These are phyloP conservation scores for Probosciger aterrimus DNA, from an alignment of 2,113 vertebrate species.

Conservation along the genomic window DNA sequence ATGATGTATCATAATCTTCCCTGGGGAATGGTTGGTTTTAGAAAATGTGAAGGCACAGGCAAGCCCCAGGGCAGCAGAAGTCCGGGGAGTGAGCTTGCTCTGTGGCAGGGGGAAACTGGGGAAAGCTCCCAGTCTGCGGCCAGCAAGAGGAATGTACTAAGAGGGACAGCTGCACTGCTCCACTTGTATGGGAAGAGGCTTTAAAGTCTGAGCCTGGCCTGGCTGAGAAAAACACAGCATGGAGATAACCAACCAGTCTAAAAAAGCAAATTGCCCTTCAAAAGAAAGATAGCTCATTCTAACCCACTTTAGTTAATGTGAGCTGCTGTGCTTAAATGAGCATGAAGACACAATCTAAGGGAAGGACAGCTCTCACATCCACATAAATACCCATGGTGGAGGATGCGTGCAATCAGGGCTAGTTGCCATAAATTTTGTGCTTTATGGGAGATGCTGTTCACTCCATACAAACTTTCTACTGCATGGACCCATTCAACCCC, in stretches of 20 bases:
- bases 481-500: not conserved
- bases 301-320: not conserved
- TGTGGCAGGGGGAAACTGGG: not conserved
- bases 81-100: rapidly evolving
- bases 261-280: not conserved
- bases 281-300: not conserved
- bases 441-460: not conserved
- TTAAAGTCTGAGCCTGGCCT: not conserved
- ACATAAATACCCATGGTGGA: not conserved
- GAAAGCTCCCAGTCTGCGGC: not conserved
- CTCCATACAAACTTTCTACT: not conserved
- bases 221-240: not conserved
- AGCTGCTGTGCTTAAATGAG: constrained; percentile 4
- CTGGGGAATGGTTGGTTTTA: not conserved
- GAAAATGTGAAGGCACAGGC: not conserved
- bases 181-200: not conserved
- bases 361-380: not conserved
- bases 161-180: not conserved
- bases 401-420: not conserved
- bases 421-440: not conserved
- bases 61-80: not conserved
- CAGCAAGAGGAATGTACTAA: not conserved
- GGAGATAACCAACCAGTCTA: not conserved
- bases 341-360: not conserved
- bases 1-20: not conserved